phyloP scores from a whole-genome alignment of 2,797 vertebrate genomes.

The Heliangelus exortis region DNA sequence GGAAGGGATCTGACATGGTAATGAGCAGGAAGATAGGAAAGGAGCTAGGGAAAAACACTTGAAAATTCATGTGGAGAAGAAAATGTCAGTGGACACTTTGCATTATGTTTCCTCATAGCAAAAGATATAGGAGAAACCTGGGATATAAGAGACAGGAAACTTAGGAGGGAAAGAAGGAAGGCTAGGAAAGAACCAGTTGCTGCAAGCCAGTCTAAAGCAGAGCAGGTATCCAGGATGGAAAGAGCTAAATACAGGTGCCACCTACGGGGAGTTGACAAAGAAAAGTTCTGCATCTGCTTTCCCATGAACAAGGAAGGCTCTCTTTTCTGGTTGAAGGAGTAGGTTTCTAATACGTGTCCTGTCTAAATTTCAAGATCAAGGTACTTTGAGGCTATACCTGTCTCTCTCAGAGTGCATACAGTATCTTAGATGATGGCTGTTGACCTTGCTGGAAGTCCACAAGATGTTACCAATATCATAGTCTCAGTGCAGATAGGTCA shows the following conservation, averaged over 20 bases:
- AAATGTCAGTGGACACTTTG: not conserved
- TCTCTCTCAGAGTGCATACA: not conserved
- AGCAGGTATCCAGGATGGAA: not conserved
- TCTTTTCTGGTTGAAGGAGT: not conserved
- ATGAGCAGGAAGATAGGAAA: not conserved
- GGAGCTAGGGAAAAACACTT: not conserved
- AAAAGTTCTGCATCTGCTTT: not conserved
- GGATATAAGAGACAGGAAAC: not conserved
- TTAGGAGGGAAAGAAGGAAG: not conserved
- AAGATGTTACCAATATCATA: not conserved
- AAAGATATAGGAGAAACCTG: not conserved
- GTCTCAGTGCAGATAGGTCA: not conserved
- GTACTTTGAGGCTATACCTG: not conserved
- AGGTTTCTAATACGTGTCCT: not conserved
- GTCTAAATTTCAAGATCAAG: not conserved
- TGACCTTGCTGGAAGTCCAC: not conserved
- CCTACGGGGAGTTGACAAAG: accelerated
- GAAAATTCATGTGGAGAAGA: not conserved
- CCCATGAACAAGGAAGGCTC: not conserved
- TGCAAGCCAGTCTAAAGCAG: not conserved
- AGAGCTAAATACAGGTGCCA: not conserved
- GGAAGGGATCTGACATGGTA: not conserved
- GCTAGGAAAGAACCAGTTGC: not conserved
- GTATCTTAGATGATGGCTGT: not conserved
- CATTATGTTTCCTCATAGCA: not conserved